Conservation (phyloP, 2,113 vertebrate species). For the Azemiops feae region DNA sequence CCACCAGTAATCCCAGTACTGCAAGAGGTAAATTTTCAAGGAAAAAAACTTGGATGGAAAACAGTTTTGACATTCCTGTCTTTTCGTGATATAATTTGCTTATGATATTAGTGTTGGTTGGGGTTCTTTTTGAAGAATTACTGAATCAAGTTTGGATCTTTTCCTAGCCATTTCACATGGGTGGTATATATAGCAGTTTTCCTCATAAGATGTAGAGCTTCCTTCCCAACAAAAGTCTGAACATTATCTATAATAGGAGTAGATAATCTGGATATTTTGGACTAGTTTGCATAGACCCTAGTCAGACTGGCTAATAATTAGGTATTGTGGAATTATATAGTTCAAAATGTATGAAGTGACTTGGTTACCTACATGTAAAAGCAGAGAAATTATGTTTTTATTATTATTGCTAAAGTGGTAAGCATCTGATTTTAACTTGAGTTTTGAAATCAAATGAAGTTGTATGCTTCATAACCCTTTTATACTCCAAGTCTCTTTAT, state of each 20-base stretch:
- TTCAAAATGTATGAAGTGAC: not conserved
- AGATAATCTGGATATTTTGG: not conserved
- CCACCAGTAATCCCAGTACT: conserved; percentile 96
- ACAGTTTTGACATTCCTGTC: conserved; percentile 19
- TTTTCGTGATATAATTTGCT: not conserved
- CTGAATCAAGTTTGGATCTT: conserved; percentile 55
- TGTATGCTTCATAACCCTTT: not conserved
- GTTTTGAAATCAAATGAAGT: not conserved
- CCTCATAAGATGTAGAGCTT: not conserved
- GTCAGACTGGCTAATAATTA: not conserved
- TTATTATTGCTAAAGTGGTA: not conserved
- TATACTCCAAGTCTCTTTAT: not conserved
- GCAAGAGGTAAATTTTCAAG: conserved; percentile 84
- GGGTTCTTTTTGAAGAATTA: not conserved
- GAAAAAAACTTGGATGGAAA: conserved; percentile 13
- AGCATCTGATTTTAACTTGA: not conserved
- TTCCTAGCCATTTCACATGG: conserved; percentile 32
- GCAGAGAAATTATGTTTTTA: not conserved
- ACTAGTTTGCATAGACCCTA: not conserved
- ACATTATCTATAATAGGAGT: not conserved
- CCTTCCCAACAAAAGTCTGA: not conserved
- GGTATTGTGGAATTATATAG: not conserved
- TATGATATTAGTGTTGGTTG: conserved; percentile 32
- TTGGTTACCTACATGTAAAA: not conserved
- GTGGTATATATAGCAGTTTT: not conserved